These are phyloP conservation scores for Gortyna flavago DNA, from an alignment of 2,888 invertebrate species.

Conservation along the genomic window DNA sequence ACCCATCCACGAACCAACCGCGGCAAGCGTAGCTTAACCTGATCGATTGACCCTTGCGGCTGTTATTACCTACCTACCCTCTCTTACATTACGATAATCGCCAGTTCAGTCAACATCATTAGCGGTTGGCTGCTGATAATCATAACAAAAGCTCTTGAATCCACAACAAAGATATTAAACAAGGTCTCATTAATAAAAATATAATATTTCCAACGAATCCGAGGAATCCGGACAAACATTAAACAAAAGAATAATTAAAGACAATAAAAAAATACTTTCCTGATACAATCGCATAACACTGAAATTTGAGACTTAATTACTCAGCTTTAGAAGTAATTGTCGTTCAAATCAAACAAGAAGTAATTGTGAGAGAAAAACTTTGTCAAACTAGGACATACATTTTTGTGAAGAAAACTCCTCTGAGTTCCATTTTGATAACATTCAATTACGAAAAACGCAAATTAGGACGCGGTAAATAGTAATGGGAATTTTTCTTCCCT, in stretches of 20 bases:
- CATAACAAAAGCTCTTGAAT: neutral
- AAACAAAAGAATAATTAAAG: conserved; percentile 58
- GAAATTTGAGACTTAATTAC: conserved; percentile 42
- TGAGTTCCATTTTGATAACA: conserved; percentile 78
- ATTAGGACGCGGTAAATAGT: conserved; percentile 72
- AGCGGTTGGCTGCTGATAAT: neutral
- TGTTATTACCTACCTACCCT: neutral
- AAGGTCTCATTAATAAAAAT: conserved; percentile 37
- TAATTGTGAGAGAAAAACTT: conserved; percentile 67
- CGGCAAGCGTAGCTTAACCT: neutral
- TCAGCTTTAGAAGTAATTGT: conserved; percentile 63
- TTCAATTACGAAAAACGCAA: conserved; percentile 81
- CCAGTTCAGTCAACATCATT: neutral
- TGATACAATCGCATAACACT: conserved; percentile 58
- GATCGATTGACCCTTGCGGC: neutral
- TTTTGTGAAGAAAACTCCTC: conserved; percentile 72
- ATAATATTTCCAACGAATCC: conserved; percentile 36
- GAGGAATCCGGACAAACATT: conserved; percentile 42
- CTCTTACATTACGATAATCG: no score
- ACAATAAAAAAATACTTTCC: conserved; percentile 59
- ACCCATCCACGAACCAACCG: neutral
- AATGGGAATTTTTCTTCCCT: conserved; percentile 58
- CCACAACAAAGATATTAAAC: conserved; percentile 12
- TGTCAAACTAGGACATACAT: conserved; percentile 66
- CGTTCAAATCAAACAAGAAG: conserved; percentile 70